Base-by-base conservation (phyloP, 2,113 vertebrate species). In the Peromyscus maniculatus region DNA sequence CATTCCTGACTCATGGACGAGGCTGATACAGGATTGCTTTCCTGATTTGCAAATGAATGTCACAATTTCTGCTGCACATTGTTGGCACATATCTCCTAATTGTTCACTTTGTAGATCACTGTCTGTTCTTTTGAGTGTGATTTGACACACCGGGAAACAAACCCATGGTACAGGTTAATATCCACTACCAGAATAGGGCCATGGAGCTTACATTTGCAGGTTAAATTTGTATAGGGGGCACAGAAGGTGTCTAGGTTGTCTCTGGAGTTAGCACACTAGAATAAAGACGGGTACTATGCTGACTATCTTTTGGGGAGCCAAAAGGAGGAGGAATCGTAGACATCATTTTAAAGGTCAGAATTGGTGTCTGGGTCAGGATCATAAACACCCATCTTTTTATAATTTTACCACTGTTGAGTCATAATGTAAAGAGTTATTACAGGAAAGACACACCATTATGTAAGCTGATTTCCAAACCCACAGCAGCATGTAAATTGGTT, bases 361-460 rank as follows among this genome's bases (percentile, higher is more conserved):
- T 77, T 28, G 55, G 72, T 93, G 43, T 89, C 10, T n/a, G 7
- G 69, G 46, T 83, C 66, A 19, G 55, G 82, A 24, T 87, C 33
- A 7, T 19, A 71, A 8, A 0, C 11, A 15, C 36, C n/a, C 1
- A 28, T 83, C 26, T 90, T 93, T 86, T 86, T 15, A 26, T 9
- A 17, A 78, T 88, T 86, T 86, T 74, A 39, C 1, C 80, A 62
- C 52, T 28, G 16, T 79, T 90, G 33, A 36, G 28, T 79, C 91
- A 39, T 92, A 77, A 91, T 87, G 92, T 72, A 57, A 96, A 87
- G 94, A 83, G n/a, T 67, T 39, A n/a, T 49, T 24, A 62, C 8
- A 49, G 59, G n/a, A 74, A 11, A 21, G 55, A 69, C 9, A 24
- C 22, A 11, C 21, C 80, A 74, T 39, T 21, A 15, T 19, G 33